A percentile compares a stretch with the other conserved stretches of the same genome.
These are phyloP conservation scores for Hesperophylax magnus DNA, from an alignment of 1,140 invertebrate species.

Conservation along the genomic window DNA sequence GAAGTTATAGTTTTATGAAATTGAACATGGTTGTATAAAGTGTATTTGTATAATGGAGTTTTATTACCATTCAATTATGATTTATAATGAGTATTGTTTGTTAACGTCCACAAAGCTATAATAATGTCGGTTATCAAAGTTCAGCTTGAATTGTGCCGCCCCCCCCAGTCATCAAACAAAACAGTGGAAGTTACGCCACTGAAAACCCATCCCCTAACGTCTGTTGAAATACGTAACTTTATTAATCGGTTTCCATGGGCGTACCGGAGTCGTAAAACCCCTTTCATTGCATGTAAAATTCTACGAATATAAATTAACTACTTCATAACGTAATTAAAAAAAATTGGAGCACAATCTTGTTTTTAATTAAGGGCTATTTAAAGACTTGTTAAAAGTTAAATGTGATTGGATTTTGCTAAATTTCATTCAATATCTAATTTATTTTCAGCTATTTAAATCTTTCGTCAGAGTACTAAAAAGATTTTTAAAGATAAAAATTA, in stretches of 20 bases:
- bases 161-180: not conserved
- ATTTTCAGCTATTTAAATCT: no score
- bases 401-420: no score
- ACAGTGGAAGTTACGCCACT: constrained; percentile 1
- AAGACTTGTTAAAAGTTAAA: no score
- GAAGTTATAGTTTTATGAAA: no score
- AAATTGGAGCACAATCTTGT: not conserved
- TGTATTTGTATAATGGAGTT: no score
- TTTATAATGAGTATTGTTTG: not conserved
- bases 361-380: no score
- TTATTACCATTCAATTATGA: not conserved
- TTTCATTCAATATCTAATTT: no score
- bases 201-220: not conserved
- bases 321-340: constrained; percentile 1
- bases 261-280: constrained; percentile 6
- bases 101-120: constrained; percentile 5
- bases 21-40: no score
- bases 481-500: no score
- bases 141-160: not conserved
- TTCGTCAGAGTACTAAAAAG: no score
- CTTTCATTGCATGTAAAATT: not conserved
- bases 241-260: constrained; percentile 7
- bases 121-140: constrained; percentile 10
- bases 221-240: constrained; percentile 1
- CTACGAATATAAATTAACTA: not conserved